A percentile compares a stretch with the other conserved stretches of the same genome.
Conservation (phyloP, 2,797 vertebrate species). For the Lutjanus campechanus region DNA sequence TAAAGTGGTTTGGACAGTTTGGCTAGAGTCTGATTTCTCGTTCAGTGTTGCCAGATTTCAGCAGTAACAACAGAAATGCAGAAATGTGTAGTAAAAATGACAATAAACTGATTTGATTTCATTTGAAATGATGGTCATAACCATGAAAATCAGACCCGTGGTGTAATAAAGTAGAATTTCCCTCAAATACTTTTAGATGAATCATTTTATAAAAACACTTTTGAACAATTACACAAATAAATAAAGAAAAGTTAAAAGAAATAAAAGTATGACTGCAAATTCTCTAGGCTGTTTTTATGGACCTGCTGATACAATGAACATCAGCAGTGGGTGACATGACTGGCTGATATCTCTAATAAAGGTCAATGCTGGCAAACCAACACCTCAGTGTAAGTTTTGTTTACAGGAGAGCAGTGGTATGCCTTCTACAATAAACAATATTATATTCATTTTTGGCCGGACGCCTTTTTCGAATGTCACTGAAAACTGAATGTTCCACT, state of each 20-base stretch:
- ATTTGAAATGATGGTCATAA: not conserved
- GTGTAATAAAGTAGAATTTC: conserved; percentile 18
- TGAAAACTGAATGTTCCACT: conserved; percentile 13
- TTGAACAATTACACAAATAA: conserved; percentile 33
- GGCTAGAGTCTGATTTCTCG: not conserved
- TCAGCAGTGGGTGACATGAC: not conserved
- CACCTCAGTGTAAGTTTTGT: not conserved
- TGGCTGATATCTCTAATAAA: not conserved
- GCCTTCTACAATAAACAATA: conserved; percentile 7
- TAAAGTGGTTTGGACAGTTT: not conserved
- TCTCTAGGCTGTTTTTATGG: not conserved
- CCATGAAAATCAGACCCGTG: not conserved
- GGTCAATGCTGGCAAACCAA: not conserved
- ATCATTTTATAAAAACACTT: not conserved
- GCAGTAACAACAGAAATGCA: not conserved
- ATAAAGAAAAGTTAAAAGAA: conserved; percentile 19
- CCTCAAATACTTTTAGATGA: not conserved
- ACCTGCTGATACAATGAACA: not conserved
- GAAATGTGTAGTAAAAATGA: no score
- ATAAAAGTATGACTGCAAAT: not conserved
- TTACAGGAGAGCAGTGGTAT: conserved; percentile 8
- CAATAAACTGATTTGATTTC: no score
- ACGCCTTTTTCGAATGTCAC: not conserved
- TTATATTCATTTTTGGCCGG: conserved; percentile 3
- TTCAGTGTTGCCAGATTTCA: not conserved